phyloP scores from a whole-genome alignment of 2,113 vertebrate genomes.

The Spheniscus mendiculus region DNA sequence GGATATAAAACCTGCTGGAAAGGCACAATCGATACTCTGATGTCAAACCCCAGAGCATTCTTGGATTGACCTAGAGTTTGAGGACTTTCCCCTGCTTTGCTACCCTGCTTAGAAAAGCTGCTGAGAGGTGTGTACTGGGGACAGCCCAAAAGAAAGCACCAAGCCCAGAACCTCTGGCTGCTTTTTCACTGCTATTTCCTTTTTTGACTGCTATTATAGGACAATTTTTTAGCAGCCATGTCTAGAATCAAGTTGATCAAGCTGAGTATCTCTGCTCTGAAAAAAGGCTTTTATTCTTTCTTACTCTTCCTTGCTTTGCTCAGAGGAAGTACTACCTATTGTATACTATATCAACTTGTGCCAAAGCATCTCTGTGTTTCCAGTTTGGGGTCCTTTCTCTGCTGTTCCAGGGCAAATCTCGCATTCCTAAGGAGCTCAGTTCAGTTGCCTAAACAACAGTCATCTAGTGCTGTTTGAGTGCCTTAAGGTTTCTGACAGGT shows the following conservation, averaged over 20 bases:
- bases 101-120: neutral
- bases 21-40: neutral
- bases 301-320: neutral
- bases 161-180: neutral
- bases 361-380: neutral
- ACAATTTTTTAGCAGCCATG: fast-evolving
- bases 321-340: neutral
- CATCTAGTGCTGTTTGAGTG: neutral
- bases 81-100: neutral
- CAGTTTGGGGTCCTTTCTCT: neutral
- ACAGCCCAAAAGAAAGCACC: neutral
- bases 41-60: neutral
- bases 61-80: neutral
- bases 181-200: neutral
- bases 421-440: neutral
- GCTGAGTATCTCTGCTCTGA: neutral
- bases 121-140: fast-evolving
- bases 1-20: neutral
- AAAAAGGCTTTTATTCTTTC: neutral
- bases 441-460: neutral
- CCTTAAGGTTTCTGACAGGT: neutral
- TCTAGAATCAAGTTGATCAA: neutral
- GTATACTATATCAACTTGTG: neutral
- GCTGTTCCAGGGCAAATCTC: neutral
- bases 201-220: neutral